Evolutionary conservation across 1,140 invertebrate species (phyloP).

Genomic region (Zaprionus tsacasi): DNA sequence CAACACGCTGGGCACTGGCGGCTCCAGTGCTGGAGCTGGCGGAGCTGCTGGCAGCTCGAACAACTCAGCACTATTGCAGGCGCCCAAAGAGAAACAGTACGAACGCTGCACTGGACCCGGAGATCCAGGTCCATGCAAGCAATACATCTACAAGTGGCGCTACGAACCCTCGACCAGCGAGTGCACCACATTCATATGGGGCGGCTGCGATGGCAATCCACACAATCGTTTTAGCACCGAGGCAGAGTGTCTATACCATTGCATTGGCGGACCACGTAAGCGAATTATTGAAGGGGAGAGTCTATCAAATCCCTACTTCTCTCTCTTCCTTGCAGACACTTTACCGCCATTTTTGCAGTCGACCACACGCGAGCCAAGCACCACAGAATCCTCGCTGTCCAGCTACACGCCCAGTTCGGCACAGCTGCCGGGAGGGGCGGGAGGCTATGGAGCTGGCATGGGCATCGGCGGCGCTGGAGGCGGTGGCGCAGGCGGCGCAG

Average conservation of each 20-base stretch:
- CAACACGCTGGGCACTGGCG: conserved; percentile 6
- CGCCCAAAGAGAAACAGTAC: conserved; percentile 71
- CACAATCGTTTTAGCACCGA: conserved; percentile 91
- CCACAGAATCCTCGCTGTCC: conserved; percentile 83
- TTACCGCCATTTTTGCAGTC: conserved; percentile 85
- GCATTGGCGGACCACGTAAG: conserved; percentile 86
- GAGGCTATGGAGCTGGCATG: conserved; percentile 37
- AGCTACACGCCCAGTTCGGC: conserved; percentile 71
- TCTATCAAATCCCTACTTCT: neutral
- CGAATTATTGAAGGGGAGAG: conserved; percentile 18
- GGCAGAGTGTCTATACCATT: conserved; percentile 88
- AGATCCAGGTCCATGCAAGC: conserved; percentile 88
- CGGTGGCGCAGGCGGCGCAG: conserved; percentile 22
- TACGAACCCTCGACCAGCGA: conserved; percentile 88
- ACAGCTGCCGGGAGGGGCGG: conserved; percentile 31
- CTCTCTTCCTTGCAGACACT: conserved; percentile 61
- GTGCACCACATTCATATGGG: conserved; percentile 90
- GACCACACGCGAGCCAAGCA: conserved; percentile 85
- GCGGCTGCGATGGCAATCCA: conserved; percentile 91
- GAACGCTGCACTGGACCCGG: conserved; percentile 79
- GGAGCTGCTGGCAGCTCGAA: conserved; percentile 28
- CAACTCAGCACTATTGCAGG: conserved; percentile 56
- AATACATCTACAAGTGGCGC: conserved; percentile 89
- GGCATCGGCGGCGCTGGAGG: conserved; percentile 6
- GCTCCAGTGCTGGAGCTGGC: neutral